Percentiles rank a stretch among this genome's conserved stretches.
These are phyloP conservation scores for Sylvietta virens DNA, from an alignment of 2,113 vertebrate species.

Conservation along the genomic window DNA sequence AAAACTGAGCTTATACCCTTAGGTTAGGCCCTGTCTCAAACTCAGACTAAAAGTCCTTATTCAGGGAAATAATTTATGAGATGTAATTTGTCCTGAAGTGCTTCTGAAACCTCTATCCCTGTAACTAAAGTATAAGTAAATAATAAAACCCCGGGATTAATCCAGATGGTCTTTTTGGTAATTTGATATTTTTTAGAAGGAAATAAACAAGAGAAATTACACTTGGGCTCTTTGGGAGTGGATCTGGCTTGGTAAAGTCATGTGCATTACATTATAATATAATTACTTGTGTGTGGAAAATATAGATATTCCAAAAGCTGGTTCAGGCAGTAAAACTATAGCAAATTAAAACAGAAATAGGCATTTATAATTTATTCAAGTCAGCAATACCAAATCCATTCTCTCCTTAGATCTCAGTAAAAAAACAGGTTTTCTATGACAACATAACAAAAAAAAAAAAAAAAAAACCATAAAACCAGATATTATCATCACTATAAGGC, in stretches of 20 bases:
- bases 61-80: not conserved
- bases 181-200: not conserved
- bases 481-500: not conserved
- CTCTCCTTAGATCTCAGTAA: not conserved
- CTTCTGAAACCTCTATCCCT: not conserved
- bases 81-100: not conserved
- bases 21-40: not conserved
- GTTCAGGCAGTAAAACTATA: not conserved
- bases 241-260: not conserved
- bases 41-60: not conserved
- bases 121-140: not conserved
- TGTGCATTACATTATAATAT: not conserved
- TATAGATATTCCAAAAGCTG: not conserved
- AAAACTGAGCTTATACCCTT: not conserved
- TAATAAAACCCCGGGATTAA: not conserved
- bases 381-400: not conserved
- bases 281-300: not conserved
- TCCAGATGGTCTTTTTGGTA: not conserved
- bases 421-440: not conserved
- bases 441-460: not conserved
- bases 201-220: not conserved
- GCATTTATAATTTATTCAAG: not conserved
- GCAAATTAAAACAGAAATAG: not conserved
- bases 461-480: not conserved
- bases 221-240: not conserved